A percentile compares a stretch with the other conserved stretches of the same genome.
phyloP scores from a whole-genome alignment of 2,113 vertebrate genomes.

The Poeciliopsis turrubarensis region DNA sequence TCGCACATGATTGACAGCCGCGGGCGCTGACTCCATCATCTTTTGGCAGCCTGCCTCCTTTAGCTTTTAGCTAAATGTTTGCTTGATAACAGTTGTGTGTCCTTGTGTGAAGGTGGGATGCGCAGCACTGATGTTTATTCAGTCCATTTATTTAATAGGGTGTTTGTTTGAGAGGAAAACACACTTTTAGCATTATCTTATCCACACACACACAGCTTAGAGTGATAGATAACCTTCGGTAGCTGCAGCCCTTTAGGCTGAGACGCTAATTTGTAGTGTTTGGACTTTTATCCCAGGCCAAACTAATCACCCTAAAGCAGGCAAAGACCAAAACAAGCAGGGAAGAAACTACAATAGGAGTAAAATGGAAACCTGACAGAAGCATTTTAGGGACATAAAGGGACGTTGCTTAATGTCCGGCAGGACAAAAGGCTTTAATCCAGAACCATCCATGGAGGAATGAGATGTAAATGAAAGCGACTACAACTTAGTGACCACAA shows the following conservation, averaged over 20 bases:
- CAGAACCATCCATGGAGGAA: constrained; percentile 9
- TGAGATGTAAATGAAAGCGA: constrained; percentile 40
- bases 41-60: constrained; percentile 23
- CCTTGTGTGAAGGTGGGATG: constrained; percentile 34
- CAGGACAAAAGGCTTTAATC: constrained; percentile 12
- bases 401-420: constrained; percentile 26
- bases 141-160: constrained; percentile 19
- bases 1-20: constrained; percentile 23
- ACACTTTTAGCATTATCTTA: constrained; percentile 12
- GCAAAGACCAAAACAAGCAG: neutral
- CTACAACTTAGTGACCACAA: neutral
- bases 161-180: constrained; percentile 31
- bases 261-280: constrained; percentile 10
- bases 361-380: neutral
- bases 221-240: constrained; percentile 15
- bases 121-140: constrained; percentile 16
- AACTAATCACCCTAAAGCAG: constrained; percentile 6
- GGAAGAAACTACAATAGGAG: neutral
- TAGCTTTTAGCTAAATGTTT: constrained; percentile 38
- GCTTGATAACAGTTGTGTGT: neutral
- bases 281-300: constrained; percentile 11
- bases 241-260: constrained; percentile 18
- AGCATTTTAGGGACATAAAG: constrained; percentile 35
- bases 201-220: neutral
- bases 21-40: neutral